Conservation (phyloP, 1,140 invertebrate species). For the Copidosoma floridanum region DNA sequence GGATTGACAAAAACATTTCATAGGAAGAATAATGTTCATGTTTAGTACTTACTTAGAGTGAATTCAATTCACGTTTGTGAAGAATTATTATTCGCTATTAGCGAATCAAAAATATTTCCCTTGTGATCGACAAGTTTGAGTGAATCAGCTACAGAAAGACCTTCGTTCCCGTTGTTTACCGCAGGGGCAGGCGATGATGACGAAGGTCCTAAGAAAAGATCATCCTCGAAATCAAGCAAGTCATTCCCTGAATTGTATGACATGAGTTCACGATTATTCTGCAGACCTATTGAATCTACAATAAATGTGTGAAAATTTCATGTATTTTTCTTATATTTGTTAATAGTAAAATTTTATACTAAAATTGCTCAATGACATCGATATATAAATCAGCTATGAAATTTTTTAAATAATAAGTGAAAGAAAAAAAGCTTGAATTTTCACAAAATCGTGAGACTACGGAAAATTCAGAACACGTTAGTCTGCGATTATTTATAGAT, state of each 20-base stretch:
- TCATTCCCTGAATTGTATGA: slow-evolving; percentile 41
- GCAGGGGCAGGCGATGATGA: slow-evolving; percentile 21
- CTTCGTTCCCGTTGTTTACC: slow-evolving; percentile 18
- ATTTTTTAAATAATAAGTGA: no score
- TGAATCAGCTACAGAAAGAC: slow-evolving; percentile 30
- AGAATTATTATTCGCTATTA: slow-evolving; percentile 27
- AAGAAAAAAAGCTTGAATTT: no score
- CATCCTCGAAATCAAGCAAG: slow-evolving; percentile 47
- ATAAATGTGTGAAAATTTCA: no score
- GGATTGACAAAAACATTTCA: background rate
- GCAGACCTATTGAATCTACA: no score
- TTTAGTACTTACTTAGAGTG: background rate
- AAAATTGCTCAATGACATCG: no score
- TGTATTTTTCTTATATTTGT: no score
- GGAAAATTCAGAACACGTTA: no score
- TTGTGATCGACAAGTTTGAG: slow-evolving; percentile 43
- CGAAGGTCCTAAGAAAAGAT: slow-evolving; percentile 40
- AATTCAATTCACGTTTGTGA: slow-evolving; percentile 21
- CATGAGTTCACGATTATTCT: slow-evolving; percentile 48
- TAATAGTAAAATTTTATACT: no score
- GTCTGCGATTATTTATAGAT: no score
- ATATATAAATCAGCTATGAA: no score
- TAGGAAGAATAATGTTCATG: background rate
- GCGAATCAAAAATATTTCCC: slow-evolving; percentile 40
- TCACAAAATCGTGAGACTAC: no score